Percentiles rank a stretch among this genome's conserved stretches.
These are phyloP conservation scores for Sebastes minor DNA, from an alignment of 2,797 vertebrate species.

Conservation along the genomic window DNA sequence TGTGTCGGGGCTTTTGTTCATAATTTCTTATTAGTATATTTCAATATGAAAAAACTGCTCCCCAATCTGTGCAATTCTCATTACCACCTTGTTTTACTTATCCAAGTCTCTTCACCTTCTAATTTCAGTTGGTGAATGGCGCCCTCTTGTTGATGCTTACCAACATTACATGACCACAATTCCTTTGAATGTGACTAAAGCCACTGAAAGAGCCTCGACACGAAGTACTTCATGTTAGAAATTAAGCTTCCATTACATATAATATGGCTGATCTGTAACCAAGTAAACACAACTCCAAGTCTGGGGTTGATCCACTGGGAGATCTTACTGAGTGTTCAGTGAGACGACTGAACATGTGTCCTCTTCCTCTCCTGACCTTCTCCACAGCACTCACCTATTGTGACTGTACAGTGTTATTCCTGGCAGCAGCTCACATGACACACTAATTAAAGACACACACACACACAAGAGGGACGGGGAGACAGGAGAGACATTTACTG, in stretches of 20 bases:
- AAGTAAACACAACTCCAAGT: background rate
- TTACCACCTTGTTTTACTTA: background rate
- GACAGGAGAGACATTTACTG: background rate
- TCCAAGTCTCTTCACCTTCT: no score
- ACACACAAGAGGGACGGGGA: background rate
- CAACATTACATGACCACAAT: background rate
- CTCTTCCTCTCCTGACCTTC: conserved; percentile 16
- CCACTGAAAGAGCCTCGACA: background rate
- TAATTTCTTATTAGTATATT: background rate
- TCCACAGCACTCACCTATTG: conserved; percentile 1
- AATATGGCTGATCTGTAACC: background rate
- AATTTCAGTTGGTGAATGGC: background rate
- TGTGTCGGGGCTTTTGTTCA: background rate
- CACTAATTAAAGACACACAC: conserved; percentile 5
- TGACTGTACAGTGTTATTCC: conserved; percentile 34
- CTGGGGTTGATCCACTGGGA: background rate
- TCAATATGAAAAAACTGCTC: background rate
- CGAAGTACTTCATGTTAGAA: background rate
- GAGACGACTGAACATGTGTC: background rate
- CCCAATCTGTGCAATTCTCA: background rate
- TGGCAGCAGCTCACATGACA: conserved; percentile 42
- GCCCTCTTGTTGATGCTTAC: conserved; percentile 28
- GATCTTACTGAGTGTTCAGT: background rate
- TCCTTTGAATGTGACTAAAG: background rate
- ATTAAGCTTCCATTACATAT: background rate